Percentiles rank a stretch among this genome's conserved stretches.
These are phyloP conservation scores for Aurelia aurita complex sp. Pacific DNA, from an alignment of 30 jellyfish, hydroid and myxozoan species.

Conservation along the genomic window DNA sequence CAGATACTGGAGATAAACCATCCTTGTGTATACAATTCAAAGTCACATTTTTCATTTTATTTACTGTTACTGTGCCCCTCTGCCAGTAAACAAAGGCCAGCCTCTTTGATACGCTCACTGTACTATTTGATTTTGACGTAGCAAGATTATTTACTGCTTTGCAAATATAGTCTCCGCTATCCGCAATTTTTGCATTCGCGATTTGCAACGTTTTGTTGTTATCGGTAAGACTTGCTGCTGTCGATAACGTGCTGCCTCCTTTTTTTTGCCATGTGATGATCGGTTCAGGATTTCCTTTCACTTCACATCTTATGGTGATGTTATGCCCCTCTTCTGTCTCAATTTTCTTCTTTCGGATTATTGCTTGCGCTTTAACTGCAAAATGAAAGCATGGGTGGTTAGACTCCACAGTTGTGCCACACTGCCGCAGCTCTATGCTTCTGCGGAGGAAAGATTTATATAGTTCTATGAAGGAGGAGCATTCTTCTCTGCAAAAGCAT, in stretches of 20 bases:
- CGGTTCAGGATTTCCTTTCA: slow-evolving; percentile 24
- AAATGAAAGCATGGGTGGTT: no score
- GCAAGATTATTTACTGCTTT: neutral
- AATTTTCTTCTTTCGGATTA: neutral
- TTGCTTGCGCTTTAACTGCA: slow-evolving; percentile 20
- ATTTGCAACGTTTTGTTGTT: neutral
- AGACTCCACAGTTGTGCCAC: no score
- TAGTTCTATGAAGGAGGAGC: no score
- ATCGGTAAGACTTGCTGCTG: neutral
- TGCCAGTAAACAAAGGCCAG: neutral
- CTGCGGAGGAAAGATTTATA: no score
- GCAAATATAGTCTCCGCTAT: slow-evolving; percentile 34
- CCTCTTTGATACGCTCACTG: neutral
- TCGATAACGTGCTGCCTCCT: neutral
- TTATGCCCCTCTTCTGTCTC: slow-evolving; percentile 23
- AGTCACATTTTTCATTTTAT: neutral
- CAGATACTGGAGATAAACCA: slow-evolving; percentile 12
- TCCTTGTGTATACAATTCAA: neutral
- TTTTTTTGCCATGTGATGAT: slow-evolving; percentile 6
- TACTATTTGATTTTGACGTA: neutral
- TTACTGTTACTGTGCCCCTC: neutral
- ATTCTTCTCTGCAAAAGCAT: no score
- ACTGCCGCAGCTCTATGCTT: no score
- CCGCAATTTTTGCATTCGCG: neutral
- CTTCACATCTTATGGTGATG: neutral